Percentiles rank a stretch among this genome's conserved stretches.
Conservation (phyloP, 2,113 vertebrate genomes). For the Entelurus aequoreus region DNA sequence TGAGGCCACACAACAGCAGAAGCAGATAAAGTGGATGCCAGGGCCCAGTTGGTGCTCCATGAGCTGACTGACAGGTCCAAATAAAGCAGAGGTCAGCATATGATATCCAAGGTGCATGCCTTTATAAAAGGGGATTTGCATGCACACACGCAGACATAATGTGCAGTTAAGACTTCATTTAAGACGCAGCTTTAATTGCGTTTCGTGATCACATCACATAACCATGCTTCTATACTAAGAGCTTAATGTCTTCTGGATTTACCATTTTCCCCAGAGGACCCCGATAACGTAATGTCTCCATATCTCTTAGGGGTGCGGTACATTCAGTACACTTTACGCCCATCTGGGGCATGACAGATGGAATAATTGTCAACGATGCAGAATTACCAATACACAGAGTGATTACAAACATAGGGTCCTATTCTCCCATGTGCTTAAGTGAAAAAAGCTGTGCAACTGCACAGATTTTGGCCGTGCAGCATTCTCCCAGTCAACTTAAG, state of each 20-base stretch:
- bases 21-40: conserved; percentile 20
- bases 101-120: conserved; percentile 45
- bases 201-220: background rate
- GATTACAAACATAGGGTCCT: no score
- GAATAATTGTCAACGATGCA: background rate
- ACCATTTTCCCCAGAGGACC: background rate
- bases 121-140: conserved; percentile 18
- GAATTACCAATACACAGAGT: no score
- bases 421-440: no score
- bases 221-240: background rate
- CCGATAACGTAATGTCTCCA: background rate
- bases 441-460: no score
- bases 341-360: background rate
- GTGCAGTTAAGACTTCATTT: background rate
- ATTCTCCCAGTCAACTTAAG: no score
- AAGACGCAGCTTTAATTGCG: background rate
- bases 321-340: background rate
- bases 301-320: background rate
- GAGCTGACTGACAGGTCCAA: conserved; percentile 45
- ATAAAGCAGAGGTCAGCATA: conserved; percentile 55
- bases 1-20: conserved; percentile 22
- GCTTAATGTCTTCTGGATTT: background rate
- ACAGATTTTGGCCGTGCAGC: no score
- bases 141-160: conserved; percentile 3
- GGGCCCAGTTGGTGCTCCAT: conserved; percentile 47